Evolutionary conservation across 2,797 vertebrate genomes (phyloP).

Genomic region (Etheostoma nigrum): DNA sequence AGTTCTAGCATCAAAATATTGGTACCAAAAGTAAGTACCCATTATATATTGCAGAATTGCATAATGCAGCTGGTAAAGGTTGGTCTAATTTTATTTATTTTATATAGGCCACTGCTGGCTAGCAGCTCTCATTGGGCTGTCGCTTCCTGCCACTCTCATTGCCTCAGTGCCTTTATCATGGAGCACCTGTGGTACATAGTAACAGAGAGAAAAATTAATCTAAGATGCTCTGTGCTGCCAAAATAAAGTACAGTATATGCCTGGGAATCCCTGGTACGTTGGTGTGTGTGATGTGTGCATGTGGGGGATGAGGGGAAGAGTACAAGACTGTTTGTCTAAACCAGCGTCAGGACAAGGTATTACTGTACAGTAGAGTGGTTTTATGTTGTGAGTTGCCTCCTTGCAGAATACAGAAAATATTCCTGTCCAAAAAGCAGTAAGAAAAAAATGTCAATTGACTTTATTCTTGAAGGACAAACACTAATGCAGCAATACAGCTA

Average conservation of each 20-base stretch:
- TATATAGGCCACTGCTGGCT: too few relatives aligned
- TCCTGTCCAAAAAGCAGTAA: background rate
- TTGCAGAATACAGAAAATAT: constrained; percentile 6
- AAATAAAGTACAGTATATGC: constrained; percentile 41
- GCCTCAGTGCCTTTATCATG: constrained; percentile 36
- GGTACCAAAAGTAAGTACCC: too few relatives aligned
- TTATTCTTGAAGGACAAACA: constrained; percentile 12
- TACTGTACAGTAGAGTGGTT: background rate
- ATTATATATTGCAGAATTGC: too few relatives aligned
- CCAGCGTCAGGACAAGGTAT: background rate
- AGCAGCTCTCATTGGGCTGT: background rate
- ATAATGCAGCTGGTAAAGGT: too few relatives aligned
- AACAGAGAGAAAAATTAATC: constrained; percentile 35
- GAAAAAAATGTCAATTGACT: background rate
- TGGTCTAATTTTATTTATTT: too few relatives aligned
- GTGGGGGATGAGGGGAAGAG: too few relatives aligned
- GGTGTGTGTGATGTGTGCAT: background rate
- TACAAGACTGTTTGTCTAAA: background rate
- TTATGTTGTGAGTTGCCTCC: constrained; percentile 1
- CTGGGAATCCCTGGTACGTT: constrained; percentile 14
- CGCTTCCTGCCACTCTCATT: constrained; percentile 5
- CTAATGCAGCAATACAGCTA: background rate
- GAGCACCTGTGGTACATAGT: constrained; percentile 57
- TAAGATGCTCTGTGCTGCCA: constrained; percentile 23
- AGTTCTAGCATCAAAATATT: too few relatives aligned